Conservation (phyloP, 2,113 vertebrate species). For the Aegithalos caudatus region DNA sequence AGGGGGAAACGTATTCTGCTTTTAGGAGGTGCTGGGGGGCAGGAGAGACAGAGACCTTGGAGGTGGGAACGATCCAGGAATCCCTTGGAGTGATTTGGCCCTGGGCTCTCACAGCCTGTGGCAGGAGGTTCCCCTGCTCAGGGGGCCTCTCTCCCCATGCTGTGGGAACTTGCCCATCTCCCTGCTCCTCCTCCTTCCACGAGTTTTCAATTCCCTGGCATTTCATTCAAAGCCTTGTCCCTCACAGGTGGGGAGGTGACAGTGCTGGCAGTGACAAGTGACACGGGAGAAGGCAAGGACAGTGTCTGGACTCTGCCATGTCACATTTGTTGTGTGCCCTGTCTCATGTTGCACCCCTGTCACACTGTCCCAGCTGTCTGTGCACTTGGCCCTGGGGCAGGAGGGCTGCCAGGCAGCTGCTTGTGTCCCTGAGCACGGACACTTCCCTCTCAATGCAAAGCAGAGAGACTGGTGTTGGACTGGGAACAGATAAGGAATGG, state of each 20-base stretch:
- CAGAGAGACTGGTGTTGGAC: background rate
- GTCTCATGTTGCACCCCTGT: rapidly evolving
- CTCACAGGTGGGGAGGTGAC: background rate
- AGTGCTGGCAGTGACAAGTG: background rate
- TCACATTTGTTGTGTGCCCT: background rate
- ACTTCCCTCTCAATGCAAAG: background rate
- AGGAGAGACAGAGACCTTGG: background rate
- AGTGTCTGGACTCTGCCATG: rapidly evolving
- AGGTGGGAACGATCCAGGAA: background rate
- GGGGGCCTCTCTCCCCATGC: no score
- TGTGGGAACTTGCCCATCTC: no score
- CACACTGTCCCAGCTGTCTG: rapidly evolving
- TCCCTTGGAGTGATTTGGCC: rapidly evolving
- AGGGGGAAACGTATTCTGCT: background rate
- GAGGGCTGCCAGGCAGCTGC: background rate
- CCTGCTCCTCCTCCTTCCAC: background rate
- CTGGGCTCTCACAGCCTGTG: background rate
- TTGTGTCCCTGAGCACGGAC: rapidly evolving
- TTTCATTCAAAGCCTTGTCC: background rate
- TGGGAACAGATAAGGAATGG: background rate
- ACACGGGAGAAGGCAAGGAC: background rate
- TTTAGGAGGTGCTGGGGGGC: background rate
- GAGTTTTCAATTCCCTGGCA: background rate
- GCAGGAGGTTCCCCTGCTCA: background rate
- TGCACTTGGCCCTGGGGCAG: background rate